Evolutionary conservation across 2,113 vertebrate genomes (phyloP).

Genomic region (Chunga burmeisteri): DNA sequence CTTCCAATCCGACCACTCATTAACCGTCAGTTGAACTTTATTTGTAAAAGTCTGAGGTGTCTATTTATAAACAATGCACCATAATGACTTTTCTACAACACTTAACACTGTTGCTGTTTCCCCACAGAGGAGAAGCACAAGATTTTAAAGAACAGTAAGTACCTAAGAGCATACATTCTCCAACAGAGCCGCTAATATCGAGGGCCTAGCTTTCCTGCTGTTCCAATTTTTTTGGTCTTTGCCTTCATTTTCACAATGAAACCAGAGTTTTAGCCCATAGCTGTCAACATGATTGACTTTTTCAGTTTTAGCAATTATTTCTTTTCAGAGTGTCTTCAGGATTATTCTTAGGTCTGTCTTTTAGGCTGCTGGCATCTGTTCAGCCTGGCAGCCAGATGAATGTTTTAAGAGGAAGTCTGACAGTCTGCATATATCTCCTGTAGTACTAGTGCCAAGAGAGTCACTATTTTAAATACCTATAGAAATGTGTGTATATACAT

Average conservation of each 20-base stretch:
- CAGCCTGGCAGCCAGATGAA: constrained; percentile 21
- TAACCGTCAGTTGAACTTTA: neutral
- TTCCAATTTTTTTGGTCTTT: neutral
- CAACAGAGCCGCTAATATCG: neutral
- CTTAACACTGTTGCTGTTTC: neutral
- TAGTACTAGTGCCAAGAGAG: neutral
- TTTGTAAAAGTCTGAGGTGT: neutral
- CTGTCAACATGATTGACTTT: neutral
- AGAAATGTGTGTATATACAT: neutral
- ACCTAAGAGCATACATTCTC: neutral
- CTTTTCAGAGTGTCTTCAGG: neutral
- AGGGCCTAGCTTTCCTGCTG: neutral
- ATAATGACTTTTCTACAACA: neutral
- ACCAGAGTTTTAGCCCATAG: neutral
- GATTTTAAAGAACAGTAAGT: neutral
- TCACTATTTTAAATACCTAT: neutral
- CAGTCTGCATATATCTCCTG: constrained; percentile 4
- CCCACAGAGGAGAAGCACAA: neutral
- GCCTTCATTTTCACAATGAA: neutral
- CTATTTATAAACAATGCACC: neutral
- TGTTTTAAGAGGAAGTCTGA: constrained; percentile 28
- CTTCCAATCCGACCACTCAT: neutral
- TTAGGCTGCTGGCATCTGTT: constrained; percentile 25
- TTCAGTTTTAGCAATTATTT: constrained; percentile 3
- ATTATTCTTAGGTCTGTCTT: constrained; percentile 47